Base-by-base conservation (phyloP, 2,888 invertebrate species). In the Miltochrista miniata region DNA sequence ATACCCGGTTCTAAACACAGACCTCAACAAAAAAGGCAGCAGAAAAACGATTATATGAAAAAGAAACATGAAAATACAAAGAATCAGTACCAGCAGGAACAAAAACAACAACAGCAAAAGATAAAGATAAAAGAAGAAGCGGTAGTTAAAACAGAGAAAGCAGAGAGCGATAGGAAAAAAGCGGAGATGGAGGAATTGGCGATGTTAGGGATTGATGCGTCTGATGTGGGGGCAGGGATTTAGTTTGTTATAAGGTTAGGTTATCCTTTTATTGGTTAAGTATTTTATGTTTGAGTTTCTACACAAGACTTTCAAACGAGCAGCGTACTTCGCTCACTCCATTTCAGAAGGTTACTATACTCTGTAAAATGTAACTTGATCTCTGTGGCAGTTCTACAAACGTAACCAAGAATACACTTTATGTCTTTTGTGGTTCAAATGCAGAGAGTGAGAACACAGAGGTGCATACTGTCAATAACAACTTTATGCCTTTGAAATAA, bases 141-240 rank as follows among this genome's bases (percentile, higher is more conserved):
- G 18, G 18, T 4, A 2, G 5, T 36, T 10, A 36, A 36, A 10
- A 61, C 54, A 9, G 66, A 70, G 8, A 74, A 70, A 9, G 70
- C 64, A 0, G 60, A 59, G 5, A 37, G 65, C 0, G 66, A 61
- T 0, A 77, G 76, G 81, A 88, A 90, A 83, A 91, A 76, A 81
- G 92, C 85, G 74, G 95, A 93, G 69, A 83, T 92, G 66, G 96
- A 96, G 51, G 97, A 97, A 68, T 83, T 97, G 53, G 96, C 96
- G 2, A 94, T 97, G 95, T 89, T 97, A 45, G 97, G 97, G 0
- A 97, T 97, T 45, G 97, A 97, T 74, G 96, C 95, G 7, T 95
- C 95, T 31, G 97, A 97, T 76, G 93, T 94, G 62, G 94, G 94
- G 7, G 94, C 94, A 0, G 79, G 85, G 7, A 83, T 85, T 42